phyloP scores from a whole-genome alignment of 2,797 vertebrate genomes.

The Hippoglossus hippoglossus region DNA sequence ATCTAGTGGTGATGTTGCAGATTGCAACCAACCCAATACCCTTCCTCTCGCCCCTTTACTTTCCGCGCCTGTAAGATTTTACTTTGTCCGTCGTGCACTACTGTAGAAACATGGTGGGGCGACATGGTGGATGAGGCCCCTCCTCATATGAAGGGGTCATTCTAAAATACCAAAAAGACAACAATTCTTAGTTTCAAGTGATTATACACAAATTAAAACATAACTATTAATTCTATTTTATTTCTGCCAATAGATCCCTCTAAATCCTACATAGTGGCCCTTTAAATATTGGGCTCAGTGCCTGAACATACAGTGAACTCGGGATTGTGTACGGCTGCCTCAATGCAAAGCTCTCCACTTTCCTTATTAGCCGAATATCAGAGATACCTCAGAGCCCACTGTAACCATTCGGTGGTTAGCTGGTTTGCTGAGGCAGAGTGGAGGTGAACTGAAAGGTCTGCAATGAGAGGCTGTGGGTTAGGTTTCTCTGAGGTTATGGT shows the following conservation, averaged over 20 bases:
- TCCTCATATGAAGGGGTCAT: neutral
- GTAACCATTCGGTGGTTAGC: slow-evolving; percentile 80
- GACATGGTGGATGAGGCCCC: neutral
- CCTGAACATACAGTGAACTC: slow-evolving; percentile 9
- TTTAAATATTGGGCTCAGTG: slow-evolving; percentile 2
- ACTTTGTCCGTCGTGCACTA: neutral
- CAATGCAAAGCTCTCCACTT: slow-evolving; percentile 42
- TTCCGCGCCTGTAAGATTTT: too few relatives aligned
- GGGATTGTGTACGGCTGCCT: slow-evolving; percentile 13
- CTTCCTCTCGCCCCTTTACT: too few relatives aligned
- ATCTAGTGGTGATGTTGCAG: too few relatives aligned
- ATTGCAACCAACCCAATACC: too few relatives aligned
- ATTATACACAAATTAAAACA: neutral
- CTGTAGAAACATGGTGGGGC: neutral
- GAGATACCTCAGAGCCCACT: slow-evolving; percentile 78
- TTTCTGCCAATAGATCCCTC: neutral
- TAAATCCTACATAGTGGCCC: neutral
- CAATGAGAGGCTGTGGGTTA: slow-evolving; percentile 81
- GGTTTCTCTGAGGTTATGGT: slow-evolving; percentile 87
- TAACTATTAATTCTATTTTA: neutral
- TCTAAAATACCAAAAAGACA: neutral
- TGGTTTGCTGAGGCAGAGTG: slow-evolving; percentile 78
- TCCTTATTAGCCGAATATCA: slow-evolving; percentile 54
- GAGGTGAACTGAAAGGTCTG: slow-evolving; percentile 77
- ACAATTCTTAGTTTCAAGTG: neutral